phyloP scores from a whole-genome alignment of 2,888 invertebrate species.

The Chloroclystis v-ata region DNA sequence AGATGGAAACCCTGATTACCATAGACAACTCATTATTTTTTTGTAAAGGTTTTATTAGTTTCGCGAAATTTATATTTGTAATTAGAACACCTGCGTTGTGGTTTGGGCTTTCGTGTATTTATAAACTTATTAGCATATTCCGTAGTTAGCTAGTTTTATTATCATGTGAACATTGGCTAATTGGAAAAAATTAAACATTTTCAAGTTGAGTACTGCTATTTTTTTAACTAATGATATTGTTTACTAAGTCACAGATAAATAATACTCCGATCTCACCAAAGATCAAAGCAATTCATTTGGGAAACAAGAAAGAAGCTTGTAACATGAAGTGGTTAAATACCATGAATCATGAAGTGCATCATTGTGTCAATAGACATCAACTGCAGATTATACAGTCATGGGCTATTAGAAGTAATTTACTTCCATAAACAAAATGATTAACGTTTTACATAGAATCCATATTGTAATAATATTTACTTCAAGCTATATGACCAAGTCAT shows the following conservation, averaged over 20 bases:
- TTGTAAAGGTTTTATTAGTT: constrained; percentile 4
- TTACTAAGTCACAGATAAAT: no score
- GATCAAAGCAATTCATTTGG: no score
- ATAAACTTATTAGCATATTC: neutral
- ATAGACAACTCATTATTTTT: constrained; percentile 6
- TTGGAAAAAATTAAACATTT: no score
- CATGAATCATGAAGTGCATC: no score
- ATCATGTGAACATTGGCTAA: neutral
- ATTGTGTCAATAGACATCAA: neutral
- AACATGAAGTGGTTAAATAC: no score
- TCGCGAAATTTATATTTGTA: neutral
- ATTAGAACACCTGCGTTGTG: constrained; percentile 24
- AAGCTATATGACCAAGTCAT: constrained; percentile 3
- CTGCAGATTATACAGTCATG: neutral
- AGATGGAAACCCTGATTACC: constrained; percentile 3
- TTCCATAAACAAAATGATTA: neutral
- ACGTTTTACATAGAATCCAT: constrained; percentile 2
- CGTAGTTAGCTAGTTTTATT: constrained; percentile 7
- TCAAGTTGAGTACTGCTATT: no score
- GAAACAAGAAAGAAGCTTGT: no score
- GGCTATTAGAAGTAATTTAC: neutral
- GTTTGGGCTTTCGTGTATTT: constrained; percentile 11
- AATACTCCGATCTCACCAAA: no score
- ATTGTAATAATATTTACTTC: constrained; percentile 3
- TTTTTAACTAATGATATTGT: no score